Base-by-base conservation (phyloP, 1,140 invertebrate genomes). In the Stegodyphus dumicola region DNA sequence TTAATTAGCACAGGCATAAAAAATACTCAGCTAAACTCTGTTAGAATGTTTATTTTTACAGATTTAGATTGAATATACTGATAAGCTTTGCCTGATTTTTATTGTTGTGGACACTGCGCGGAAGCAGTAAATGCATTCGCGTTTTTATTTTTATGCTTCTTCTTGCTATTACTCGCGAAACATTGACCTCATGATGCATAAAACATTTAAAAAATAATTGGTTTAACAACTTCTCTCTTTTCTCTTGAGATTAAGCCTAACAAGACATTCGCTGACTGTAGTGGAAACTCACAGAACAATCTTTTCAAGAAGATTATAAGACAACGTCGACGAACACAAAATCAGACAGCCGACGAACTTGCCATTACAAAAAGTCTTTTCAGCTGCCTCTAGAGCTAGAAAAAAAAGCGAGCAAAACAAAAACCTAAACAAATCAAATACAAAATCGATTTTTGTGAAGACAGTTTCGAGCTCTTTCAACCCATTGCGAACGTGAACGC, bases 201-300 rank as follows among this genome's bases (percentile, higher is more conserved):
- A 56, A 67, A 77, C 76, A 64, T 56, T 77, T 77, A 77, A 51
- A 48, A 65, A 77, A 79, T 79, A 79, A 79, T 79, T 79, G 52
- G 66, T 70, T 56, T 79, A 70, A 56, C 66, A 54, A 70, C 67
- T 70, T 48, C 70, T 60, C 33, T 33, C 67, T 79, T 70, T 79
- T 70, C 66, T 51, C 56, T 7, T 17, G 33, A 79, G 76, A 79
- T 70, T 79, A 79, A 70, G 17, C 6, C 67, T 79, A 79, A 79
- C 77, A 66, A 79, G 64, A 77, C 56, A 33, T 65, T 15, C 33
- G 33, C 3, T 33, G 33, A 69, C 51, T 64, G 33, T 18, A 49
- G 76, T 66, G 18, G 6, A 53, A 15, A 60, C 13, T 79, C 67
- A 9, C 49, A 70, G 70, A 79, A 79, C 70, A 79, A 54, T 69